Evolutionary conservation across 2,113 vertebrate genomes (phyloP).

Genomic region (Urocitellus parryii): DNA sequence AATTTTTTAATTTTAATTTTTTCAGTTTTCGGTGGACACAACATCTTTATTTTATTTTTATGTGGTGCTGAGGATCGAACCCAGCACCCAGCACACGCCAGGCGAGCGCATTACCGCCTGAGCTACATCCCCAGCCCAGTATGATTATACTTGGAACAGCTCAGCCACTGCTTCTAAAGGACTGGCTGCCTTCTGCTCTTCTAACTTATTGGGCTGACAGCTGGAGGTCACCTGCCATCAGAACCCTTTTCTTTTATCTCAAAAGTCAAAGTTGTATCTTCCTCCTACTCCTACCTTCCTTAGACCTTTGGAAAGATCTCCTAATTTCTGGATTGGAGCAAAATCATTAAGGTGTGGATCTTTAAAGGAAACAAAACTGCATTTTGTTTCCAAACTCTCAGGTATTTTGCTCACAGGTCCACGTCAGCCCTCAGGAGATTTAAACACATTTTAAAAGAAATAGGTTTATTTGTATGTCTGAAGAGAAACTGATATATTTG

Average conservation of each 20-base stretch:
- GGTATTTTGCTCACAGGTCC: background rate
- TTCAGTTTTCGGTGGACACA: too few species aligned
- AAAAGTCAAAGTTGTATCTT: background rate
- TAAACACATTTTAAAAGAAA: slow-evolving; percentile 15
- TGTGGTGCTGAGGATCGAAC: too few species aligned
- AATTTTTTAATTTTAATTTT: too few species aligned
- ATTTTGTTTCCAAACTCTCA: background rate
- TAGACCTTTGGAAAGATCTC: background rate
- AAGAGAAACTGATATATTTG: background rate
- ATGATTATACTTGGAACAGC: background rate
- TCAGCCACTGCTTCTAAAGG: background rate
- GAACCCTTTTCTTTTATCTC: background rate
- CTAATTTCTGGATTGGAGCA: background rate
- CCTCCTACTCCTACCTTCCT: background rate
- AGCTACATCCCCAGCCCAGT: too few species aligned
- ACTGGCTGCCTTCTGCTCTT: background rate
- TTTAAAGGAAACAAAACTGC: background rate
- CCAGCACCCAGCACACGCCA: too few species aligned
- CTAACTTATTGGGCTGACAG: background rate
- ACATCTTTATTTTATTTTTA: too few species aligned
- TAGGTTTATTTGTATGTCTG: background rate
- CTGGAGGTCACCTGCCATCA: background rate
- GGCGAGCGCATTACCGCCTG: too few species aligned
- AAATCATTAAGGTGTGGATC: background rate
- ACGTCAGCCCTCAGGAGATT: background rate